Conservation (phyloP, 2,888 invertebrate genomes). For the Philopedon plagiatum region DNA sequence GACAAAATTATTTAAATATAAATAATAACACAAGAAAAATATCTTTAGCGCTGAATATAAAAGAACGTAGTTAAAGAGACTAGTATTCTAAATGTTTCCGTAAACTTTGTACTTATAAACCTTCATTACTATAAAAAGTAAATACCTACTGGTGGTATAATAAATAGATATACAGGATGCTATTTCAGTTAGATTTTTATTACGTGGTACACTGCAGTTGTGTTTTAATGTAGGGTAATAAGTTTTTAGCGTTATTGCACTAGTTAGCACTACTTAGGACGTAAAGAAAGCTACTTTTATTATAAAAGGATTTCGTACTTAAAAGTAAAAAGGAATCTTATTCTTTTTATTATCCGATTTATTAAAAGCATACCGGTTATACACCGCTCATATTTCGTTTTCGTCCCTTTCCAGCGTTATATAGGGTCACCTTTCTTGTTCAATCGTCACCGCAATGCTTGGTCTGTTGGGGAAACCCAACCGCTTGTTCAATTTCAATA, state of each 20-base stretch:
- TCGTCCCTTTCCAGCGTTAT: too few relatives aligned
- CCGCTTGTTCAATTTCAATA: too few relatives aligned
- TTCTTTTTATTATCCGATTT: too few relatives aligned
- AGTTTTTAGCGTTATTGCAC: not conserved
- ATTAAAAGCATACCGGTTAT: too few relatives aligned
- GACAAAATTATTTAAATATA: too few relatives aligned
- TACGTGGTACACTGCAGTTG: not conserved
- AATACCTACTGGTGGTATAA: conserved; percentile 16
- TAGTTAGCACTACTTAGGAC: not conserved
- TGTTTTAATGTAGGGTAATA: conserved; percentile 8
- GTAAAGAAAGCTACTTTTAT: not conserved
- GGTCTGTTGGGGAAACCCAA: too few relatives aligned
- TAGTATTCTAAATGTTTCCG: conserved; percentile 29
- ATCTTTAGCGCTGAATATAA: too few relatives aligned
- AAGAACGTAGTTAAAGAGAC: too few relatives aligned
- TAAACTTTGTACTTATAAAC: conserved; percentile 21
- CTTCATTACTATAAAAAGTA: conserved; percentile 27
- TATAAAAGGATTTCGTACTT: not conserved
- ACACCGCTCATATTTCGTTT: too few relatives aligned
- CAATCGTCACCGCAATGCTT: too few relatives aligned
- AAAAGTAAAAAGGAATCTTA: not conserved
- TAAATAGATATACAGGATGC: conserved; percentile 24
- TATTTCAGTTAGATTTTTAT: conserved; percentile 28
- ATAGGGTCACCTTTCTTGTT: too few relatives aligned
- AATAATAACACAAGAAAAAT: too few relatives aligned